phyloP scores from a whole-genome alignment of 2,888 invertebrate genomes.

The Masnerella sp. region DNA sequence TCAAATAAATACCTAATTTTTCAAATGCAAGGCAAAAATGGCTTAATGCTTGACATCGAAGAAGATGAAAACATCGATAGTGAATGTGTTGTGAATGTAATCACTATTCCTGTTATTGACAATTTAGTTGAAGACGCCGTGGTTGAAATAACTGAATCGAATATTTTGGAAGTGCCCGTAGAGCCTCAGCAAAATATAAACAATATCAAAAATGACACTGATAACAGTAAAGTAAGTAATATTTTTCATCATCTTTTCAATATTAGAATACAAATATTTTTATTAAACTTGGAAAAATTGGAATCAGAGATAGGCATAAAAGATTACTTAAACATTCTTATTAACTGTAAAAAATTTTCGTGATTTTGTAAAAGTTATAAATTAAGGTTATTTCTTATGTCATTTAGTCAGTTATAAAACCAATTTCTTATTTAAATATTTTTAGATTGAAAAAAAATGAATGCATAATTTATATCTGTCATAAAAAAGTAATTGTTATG shows the following conservation, averaged over 20 bases:
- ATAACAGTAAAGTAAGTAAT: constrained; percentile 1
- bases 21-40: constrained; percentile 8
- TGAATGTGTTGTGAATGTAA: constrained; percentile 8
- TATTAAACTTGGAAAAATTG: neutral
- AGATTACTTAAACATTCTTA: no score
- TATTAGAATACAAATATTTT: constrained; percentile 1
- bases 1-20: constrained; percentile 6
- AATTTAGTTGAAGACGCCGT: constrained; percentile 1
- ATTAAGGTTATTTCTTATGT: neutral
- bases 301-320: no score
- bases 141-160: neutral
- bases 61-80: constrained; percentile 2
- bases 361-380: neutral
- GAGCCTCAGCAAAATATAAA: neutral
- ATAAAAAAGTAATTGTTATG: neutral
- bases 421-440: neutral
- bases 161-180: constrained; percentile 5
- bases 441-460: neutral
- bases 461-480: no score
- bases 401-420: neutral
- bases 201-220: neutral
- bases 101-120: constrained; percentile 14
- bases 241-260: neutral
- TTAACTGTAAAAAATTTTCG: neutral
- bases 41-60: constrained; percentile 4